Percentiles rank a stretch among this genome's conserved stretches.
Conservation (phyloP, 30 jellyfish, hydroid and myxozoan genomes). For the Phacellophora camtschatica region DNA sequence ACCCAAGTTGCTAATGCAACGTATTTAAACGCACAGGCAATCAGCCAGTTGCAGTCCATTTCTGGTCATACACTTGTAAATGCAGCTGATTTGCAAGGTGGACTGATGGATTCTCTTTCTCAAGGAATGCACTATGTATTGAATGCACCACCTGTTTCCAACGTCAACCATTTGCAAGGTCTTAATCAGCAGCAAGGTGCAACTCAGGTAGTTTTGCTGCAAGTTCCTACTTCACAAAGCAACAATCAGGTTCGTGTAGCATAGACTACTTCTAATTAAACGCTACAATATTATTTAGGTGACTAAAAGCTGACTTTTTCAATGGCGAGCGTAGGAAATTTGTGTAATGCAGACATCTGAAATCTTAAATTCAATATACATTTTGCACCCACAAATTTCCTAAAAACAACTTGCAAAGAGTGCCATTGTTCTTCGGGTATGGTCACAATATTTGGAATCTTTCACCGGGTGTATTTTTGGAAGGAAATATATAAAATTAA, state of each 20-base stretch:
- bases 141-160: constrained; percentile 14
- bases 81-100: constrained; percentile 20
- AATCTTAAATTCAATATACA: too few relatives aligned
- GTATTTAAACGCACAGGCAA: constrained; percentile 27
- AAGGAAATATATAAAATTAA: too few relatives aligned
- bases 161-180: constrained; percentile 12
- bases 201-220: constrained; percentile 34
- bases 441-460: too few relatives aligned
- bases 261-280: too few relatives aligned
- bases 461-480: too few relatives aligned
- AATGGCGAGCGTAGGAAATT: too few relatives aligned
- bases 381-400: too few relatives aligned
- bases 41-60: background rate
- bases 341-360: too few relatives aligned
- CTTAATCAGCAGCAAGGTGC: constrained; percentile 53
- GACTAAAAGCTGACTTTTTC: too few relatives aligned
- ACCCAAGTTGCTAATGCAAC: background rate
- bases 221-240: constrained; percentile 42
- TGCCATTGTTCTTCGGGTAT: too few relatives aligned
- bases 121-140: constrained; percentile 46
- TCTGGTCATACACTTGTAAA: constrained; percentile 35
- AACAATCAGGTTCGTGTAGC: constrained; percentile 25
- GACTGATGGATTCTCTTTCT: background rate
- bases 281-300: too few relatives aligned
- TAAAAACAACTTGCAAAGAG: too few relatives aligned